These are phyloP conservation scores for Patiria miniata DNA, from an alignment of 35 echinoderm and acorn worm species.

Conservation along the genomic window DNA sequence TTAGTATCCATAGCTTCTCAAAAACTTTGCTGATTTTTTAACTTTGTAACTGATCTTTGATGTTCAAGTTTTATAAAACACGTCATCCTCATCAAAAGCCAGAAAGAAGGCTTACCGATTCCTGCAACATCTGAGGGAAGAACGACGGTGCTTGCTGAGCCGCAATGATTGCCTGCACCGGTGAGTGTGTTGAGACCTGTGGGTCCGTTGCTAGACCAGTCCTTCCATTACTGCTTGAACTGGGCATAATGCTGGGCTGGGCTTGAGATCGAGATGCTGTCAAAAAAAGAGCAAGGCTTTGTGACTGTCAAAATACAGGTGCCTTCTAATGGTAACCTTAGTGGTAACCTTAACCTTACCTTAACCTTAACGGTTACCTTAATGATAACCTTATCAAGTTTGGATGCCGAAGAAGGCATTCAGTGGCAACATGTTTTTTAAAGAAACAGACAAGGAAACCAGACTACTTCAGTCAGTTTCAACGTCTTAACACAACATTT, in stretches of 20 bases:
- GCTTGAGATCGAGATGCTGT: background rate
- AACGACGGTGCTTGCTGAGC: background rate
- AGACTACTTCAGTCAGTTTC: no score
- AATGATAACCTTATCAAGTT: background rate
- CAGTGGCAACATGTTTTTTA: no score
- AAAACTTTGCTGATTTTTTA: no score
- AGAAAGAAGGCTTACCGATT: background rate
- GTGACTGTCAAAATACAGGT: background rate
- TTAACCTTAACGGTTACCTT: background rate
- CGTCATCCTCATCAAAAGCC: no score
- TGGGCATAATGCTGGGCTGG: background rate
- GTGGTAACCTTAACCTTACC: background rate
- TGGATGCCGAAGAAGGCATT: no score
- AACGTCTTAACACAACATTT: no score
- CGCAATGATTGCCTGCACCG: background rate
- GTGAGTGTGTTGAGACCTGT: background rate
- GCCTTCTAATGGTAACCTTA: background rate
- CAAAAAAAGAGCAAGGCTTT: no score
- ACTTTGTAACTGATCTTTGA: no score
- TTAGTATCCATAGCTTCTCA: background rate
- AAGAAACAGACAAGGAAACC: no score
- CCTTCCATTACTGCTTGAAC: background rate
- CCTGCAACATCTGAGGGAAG: conserved; percentile 13
- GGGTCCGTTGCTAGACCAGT: conserved; percentile 3
- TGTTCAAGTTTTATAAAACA: no score